These are phyloP conservation scores for Eudyptes chrysolophus DNA, from an alignment of 2,113 vertebrate species.

Conservation along the genomic window DNA sequence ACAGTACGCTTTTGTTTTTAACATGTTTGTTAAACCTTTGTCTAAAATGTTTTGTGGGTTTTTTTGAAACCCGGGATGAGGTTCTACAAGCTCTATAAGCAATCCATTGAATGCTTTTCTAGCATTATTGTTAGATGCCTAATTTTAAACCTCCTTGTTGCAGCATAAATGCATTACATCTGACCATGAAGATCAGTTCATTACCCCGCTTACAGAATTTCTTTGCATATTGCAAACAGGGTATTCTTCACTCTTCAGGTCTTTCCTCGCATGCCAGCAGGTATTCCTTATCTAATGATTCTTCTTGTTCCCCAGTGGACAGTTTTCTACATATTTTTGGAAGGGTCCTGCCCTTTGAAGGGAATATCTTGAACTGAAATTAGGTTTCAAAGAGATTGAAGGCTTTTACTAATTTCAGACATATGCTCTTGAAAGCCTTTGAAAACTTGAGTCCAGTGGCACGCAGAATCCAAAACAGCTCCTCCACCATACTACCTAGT, in stretches of 20 bases:
- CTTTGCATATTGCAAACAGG: not conserved
- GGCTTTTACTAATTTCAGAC: not conserved
- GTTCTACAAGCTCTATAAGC: not conserved
- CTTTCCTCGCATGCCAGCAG: not conserved
- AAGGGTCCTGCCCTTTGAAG: not conserved
- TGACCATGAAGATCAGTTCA: not conserved
- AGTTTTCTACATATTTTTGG: not conserved
- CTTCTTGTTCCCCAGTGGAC: not conserved
- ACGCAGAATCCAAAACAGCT: not conserved
- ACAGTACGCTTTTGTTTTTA: not conserved
- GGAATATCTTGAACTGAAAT: not conserved
- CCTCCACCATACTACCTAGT: not conserved
- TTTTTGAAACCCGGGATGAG: not conserved
- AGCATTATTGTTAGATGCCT: not conserved
- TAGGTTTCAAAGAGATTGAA: not conserved
- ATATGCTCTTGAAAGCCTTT: not conserved
- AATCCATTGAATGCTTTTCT: not conserved
- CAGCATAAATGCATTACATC: not conserved
- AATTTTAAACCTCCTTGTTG: not conserved
- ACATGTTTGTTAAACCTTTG: not conserved
- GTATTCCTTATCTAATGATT: not conserved
- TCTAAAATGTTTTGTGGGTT: not conserved
- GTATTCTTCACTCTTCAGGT: not conserved
- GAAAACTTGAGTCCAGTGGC: not conserved
- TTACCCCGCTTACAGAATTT: not conserved